A percentile compares a stretch with the other conserved stretches of the same genome.
phyloP scores from a whole-genome alignment of 2,797 vertebrate species.

The Yasuhikotakia modesta region DNA sequence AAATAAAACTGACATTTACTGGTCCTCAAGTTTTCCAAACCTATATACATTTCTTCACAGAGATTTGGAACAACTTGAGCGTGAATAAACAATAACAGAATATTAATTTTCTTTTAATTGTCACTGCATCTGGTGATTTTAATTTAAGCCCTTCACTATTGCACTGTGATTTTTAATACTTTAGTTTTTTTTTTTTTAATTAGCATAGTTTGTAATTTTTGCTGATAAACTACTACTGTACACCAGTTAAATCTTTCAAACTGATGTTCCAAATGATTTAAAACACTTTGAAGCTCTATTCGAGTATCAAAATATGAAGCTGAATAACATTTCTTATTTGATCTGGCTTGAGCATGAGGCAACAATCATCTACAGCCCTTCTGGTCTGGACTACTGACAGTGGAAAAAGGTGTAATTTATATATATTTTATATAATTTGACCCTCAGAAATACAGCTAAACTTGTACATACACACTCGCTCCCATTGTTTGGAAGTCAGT shows the following conservation, averaged over 20 bases:
- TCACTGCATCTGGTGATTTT: background rate
- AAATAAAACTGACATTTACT: too few species aligned
- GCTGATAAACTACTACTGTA: background rate
- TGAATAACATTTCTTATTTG: background rate
- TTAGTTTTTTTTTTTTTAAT: too few species aligned
- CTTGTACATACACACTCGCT: too few species aligned
- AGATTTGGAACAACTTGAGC: too few species aligned
- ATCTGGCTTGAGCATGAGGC: background rate
- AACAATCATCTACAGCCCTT: background rate
- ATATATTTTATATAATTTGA: too few species aligned
- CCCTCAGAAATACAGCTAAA: too few species aligned
- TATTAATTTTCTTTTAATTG: too few species aligned
- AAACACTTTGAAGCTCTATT: background rate
- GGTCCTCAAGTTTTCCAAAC: too few species aligned
- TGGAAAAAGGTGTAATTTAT: too few species aligned
- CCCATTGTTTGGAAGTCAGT: constrained; percentile 23
- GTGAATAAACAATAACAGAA: too few species aligned
- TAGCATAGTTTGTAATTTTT: background rate
- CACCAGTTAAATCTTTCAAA: constrained; percentile 8
- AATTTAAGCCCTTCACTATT: background rate
- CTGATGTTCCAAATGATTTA: too few species aligned
- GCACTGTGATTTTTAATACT: background rate
- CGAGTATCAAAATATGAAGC: background rate
- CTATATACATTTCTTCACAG: too few species aligned
- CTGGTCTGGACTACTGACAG: constrained; percentile 5